Evolutionary conservation across 2,797 vertebrate species (phyloP), one percentile per base, ranked within the genome.

Genomic region (Gymnoscopelus braueri): DNA sequence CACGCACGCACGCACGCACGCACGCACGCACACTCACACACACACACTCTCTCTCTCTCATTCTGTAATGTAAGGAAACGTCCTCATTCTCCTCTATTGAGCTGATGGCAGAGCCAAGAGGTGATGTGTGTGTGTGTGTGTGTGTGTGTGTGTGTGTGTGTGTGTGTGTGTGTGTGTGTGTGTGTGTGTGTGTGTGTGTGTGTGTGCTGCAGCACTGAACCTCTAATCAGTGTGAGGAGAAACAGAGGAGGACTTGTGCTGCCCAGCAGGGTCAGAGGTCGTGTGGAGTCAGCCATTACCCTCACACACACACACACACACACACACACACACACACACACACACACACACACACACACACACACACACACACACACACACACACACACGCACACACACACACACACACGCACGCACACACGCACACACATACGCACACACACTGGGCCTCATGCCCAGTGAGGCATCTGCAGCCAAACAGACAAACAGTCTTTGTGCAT

Each of bases 201-300:
- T 74, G 82, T 73, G 91, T 87, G 80, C 69, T 79, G 86, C 71
- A 91, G 88, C 61, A 81, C 89, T 94, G 93, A 95, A 92, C 94
- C 92, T 84, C 77, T 90, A 84, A 89, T 94, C 91, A 89, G 92
- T 83, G 83, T 92, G 92, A 93, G 89, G 85, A 95, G 95, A 94
- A 95, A 95, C 93, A 95, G 91, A 94, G 91, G 93, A 93, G 78
- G 87, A 90, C 87, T 95, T 91, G 91, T 94, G 90, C 88, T 90
- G 92, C 92, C 88, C 88, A 35, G 66, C 71, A 24, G 77, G 93
- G 94, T 94, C 94, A 94, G 85, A 93, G 95, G 95, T 89, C 90
- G 68, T 69, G 86, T 83, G 81, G 93, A 92, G 93, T 86, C 89
- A 92, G 93, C 92, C 87, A 65, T 91, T 91, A 90, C 78, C 86